Evolutionary conservation across 2,888 invertebrate species (phyloP).

Genomic region (Hydraecia micacea): DNA sequence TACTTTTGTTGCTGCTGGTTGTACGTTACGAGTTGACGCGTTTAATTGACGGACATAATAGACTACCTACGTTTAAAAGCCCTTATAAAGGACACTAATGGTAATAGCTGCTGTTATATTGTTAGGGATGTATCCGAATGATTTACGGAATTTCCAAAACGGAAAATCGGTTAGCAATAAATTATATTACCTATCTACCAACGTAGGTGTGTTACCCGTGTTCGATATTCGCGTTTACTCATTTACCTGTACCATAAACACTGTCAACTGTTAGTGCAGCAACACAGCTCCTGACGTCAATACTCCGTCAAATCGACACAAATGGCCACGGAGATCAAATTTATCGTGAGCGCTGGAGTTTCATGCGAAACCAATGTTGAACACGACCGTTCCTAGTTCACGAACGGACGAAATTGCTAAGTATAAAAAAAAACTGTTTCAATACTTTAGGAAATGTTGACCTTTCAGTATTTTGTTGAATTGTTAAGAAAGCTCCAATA

Average conservation of each 20-base stretch:
- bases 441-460: slow-evolving; percentile 56
- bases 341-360: slow-evolving; percentile 67
- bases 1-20: not conserved
- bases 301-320: slow-evolving; percentile 68
- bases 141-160: not conserved
- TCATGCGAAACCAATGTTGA: slow-evolving; percentile 75
- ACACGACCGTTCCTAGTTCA: slow-evolving; percentile 70
- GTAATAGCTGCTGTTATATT: slow-evolving; percentile 2
- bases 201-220: not conserved
- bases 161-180: not conserved
- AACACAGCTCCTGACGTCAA: slow-evolving; percentile 52
- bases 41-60: slow-evolving; percentile 15
- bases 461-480: slow-evolving; percentile 39
- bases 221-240: slow-evolving; percentile 15
- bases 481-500: not conserved
- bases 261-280: slow-evolving; percentile 58
- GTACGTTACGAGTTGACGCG: slow-evolving; percentile 1
- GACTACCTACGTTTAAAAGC: not conserved
- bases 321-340: slow-evolving; percentile 77
- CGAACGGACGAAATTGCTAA: slow-evolving; percentile 58
- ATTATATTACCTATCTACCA: no score
- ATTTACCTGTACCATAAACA: slow-evolving; percentile 43
- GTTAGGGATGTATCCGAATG: not conserved
- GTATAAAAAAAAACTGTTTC: slow-evolving; percentile 54
- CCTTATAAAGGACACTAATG: not conserved